These are phyloP conservation scores for Nesidiocoris tenuis DNA, from an alignment of 2,888 invertebrate species.

Conservation along the genomic window DNA sequence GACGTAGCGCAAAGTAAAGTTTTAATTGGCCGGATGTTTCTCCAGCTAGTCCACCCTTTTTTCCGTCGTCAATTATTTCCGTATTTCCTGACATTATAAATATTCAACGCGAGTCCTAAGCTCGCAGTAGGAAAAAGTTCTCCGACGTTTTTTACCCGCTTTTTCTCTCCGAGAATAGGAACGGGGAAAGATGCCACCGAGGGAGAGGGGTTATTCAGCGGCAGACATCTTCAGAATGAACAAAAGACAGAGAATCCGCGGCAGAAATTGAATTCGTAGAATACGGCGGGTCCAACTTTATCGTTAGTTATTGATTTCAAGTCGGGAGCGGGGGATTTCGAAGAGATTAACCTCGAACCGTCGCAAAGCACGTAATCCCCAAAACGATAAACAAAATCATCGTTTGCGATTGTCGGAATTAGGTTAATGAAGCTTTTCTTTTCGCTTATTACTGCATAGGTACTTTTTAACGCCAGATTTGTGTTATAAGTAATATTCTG, in stretches of 20 bases:
- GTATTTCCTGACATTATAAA: constrained; percentile 33
- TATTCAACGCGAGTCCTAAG: constrained; percentile 29
- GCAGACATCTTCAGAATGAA: background rate
- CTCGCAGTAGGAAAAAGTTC: background rate
- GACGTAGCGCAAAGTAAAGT: constrained; percentile 10
- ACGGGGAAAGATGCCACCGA: background rate
- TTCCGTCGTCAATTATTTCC: constrained; percentile 27
- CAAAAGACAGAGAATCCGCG: background rate
- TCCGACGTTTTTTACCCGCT: background rate
- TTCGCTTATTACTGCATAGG: no score
- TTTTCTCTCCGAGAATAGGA: background rate
- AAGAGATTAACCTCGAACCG: no score
- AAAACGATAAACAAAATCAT: no score
- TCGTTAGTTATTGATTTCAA: background rate
- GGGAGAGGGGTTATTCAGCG: background rate
- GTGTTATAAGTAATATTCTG: no score
- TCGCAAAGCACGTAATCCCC: no score
- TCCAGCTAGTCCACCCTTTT: constrained; percentile 1
- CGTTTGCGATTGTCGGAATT: no score
- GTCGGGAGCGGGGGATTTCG: no score
- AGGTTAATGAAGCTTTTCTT: no score
- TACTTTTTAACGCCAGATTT: no score
- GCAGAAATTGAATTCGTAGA: background rate
- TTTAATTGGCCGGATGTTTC: constrained; percentile 33
- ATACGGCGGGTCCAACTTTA: background rate